Percentiles rank a stretch among this genome's conserved stretches.
Conservation (phyloP, 1,140 invertebrate genomes). For the Neotoxoptera formosana region DNA sequence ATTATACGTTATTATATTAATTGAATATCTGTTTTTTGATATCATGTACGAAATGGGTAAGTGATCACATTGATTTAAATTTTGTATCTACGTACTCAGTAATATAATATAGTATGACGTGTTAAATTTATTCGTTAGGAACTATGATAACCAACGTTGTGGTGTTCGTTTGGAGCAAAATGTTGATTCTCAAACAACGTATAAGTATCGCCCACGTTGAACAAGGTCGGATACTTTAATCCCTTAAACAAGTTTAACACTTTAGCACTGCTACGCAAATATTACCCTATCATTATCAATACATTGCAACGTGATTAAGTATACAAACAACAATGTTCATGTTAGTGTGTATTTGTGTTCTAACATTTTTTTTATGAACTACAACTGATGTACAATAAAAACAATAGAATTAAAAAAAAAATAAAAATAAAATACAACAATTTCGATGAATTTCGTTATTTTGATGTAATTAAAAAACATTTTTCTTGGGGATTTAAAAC, state of each 20-base stretch:
- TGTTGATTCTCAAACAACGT: neutral
- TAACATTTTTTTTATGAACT: neutral
- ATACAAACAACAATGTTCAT: neutral
- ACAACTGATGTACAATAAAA: no score
- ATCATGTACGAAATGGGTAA: neutral
- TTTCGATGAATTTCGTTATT: no score
- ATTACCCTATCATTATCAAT: neutral
- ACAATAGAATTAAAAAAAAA: no score
- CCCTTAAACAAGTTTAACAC: slow-evolving; percentile 21
- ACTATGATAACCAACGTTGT: neutral
- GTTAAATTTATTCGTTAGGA: neutral
- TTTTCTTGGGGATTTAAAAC: no score
- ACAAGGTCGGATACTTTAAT: neutral
- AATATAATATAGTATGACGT: neutral
- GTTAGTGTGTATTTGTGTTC: neutral
- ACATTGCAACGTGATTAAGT: neutral
- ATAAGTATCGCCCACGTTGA: neutral
- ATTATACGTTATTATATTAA: no score
- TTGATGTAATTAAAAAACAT: no score
- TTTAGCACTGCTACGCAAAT: neutral
- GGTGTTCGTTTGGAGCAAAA: neutral
- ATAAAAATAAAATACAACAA: neutral
- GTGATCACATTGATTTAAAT: neutral
- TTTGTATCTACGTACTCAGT: neutral
- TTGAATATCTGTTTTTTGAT: no score